Base-by-base conservation (phyloP, 1,140 invertebrate genomes). In the Drosophila mauritiana region DNA sequence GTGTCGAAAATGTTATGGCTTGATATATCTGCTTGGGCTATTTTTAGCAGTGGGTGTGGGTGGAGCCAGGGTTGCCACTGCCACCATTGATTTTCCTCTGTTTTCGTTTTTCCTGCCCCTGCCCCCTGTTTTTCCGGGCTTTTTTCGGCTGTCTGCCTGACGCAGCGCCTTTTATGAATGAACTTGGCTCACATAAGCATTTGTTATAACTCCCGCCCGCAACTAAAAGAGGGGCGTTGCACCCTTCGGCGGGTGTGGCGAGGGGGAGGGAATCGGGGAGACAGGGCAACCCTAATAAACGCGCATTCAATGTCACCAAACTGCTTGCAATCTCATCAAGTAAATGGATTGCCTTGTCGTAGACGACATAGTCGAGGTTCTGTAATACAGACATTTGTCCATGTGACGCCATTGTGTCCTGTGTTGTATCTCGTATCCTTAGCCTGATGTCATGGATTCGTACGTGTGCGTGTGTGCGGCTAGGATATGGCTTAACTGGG, bases 151-250 rank as follows among this genome's bases (percentile, higher is more conserved):
- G 40, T 62, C n/a, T 61, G 78, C 52, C 72, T 74, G 72, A 75
- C 70, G 70, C 63, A 74, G 75, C 82, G 62, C 59, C 64, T 81
- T 86, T 88, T 88, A 83, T 88, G 83, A 88, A 88, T 88, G 83
- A 88, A 88, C 83, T 86, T 79, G 83, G 62, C 65, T 64, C 65
- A 62, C 74, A 65, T 63, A 76, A 74, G 61, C 56, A 62, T 69
- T 77, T 70, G 64, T 69, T 73, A 61, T 62, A 46, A 63, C 83
- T 61, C 73, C 64, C 39, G 12, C n/a, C 20, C 20, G 22, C 8
- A 13, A 4, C 13, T 12, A 39, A 39, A 20, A 31, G 11, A 42
- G 78, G 52, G 64, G 43, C 57, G 58, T 39, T 86, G 83, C 82
- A 86, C 65, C 61, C 72, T 40, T 31, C 37, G 11, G 11, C 5